A percentile compares a stretch with the other conserved stretches of the same genome.
These are phyloP conservation scores for Parus major DNA, from an alignment of 2,113 vertebrate genomes.

Conservation along the genomic window DNA sequence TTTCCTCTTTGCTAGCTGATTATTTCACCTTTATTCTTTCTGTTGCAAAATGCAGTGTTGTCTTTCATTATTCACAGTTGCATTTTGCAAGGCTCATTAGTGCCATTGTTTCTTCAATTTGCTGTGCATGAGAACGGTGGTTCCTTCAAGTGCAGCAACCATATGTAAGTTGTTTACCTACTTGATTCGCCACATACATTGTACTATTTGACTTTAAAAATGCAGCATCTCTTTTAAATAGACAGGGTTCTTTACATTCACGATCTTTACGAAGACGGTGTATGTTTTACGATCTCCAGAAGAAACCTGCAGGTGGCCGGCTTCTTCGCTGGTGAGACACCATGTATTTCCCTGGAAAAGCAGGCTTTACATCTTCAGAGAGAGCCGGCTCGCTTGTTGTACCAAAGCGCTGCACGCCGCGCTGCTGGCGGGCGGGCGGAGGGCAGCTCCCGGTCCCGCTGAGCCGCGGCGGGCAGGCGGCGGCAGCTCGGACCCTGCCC, in stretches of 20 bases:
- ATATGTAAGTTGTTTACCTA: conserved; percentile 91
- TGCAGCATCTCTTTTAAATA: conserved; percentile 75
- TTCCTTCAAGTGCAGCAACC: conserved; percentile 87
- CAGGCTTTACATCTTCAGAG: conserved; percentile 7
- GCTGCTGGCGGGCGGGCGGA: background rate
- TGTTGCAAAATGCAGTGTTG: conserved; percentile 93
- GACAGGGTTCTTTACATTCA: conserved; percentile 76
- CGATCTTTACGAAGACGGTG: conserved; percentile 62
- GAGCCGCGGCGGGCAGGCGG: background rate
- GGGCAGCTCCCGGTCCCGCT: background rate
- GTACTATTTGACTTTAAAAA: conserved; percentile 85
- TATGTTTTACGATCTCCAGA: conserved; percentile 71
- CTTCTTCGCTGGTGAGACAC: conserved; percentile 57
- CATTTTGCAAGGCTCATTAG: conserved; percentile 92
- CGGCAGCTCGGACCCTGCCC: background rate
- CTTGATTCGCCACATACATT: conserved; percentile 86
- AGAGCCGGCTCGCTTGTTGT: background rate
- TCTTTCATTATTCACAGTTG: conserved; percentile 93
- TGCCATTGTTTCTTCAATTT: conserved; percentile 87
- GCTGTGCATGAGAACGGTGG: conserved; percentile 81
- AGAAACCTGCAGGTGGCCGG: conserved; percentile 72
- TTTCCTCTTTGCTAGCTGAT: conserved; percentile 89
- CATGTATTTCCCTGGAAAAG: conserved; percentile 21
- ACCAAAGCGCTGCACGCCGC: background rate
- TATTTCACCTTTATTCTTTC: conserved; percentile 97